Evolutionary conservation across 2,797 vertebrate species (phyloP).

Genomic region (Propithecus perrieri): DNA sequence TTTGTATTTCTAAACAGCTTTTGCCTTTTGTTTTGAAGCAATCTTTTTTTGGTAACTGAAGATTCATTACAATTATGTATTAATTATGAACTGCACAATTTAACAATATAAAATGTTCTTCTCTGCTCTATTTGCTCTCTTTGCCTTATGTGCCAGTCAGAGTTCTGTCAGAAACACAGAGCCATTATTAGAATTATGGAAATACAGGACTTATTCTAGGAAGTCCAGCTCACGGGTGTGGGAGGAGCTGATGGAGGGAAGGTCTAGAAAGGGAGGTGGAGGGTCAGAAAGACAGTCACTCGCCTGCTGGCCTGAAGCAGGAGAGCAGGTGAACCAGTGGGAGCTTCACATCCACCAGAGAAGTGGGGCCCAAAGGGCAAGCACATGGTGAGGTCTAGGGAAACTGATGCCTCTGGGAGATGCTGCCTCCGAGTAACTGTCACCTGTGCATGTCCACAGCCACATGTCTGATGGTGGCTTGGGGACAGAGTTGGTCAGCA

Average conservation of each 20-base stretch:
- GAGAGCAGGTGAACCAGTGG: no score
- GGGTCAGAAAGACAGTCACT: not conserved
- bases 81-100: not conserved
- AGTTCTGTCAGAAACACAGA: not conserved
- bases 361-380: not conserved
- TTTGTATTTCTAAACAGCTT: not conserved
- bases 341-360: not conserved
- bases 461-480: not conserved
- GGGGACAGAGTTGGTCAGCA: not conserved
- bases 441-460: not conserved
- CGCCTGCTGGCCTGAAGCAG: not conserved
- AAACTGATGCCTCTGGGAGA: not conserved
- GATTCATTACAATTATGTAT: not conserved
- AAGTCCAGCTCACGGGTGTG: not conserved
- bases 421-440: not conserved
- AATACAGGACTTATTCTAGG: not conserved
- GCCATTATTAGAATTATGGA: accelerated
- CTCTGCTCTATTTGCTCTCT: not conserved
- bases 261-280: not conserved
- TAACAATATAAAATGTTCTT: not conserved
- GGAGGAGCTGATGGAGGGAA: not conserved
- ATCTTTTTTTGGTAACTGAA: not conserved
- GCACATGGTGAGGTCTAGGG: not conserved
- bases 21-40: not conserved
- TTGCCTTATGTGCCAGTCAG: not conserved